Base-by-base conservation (phyloP, 2,797 vertebrate genomes). In the Australoheros facetus region DNA sequence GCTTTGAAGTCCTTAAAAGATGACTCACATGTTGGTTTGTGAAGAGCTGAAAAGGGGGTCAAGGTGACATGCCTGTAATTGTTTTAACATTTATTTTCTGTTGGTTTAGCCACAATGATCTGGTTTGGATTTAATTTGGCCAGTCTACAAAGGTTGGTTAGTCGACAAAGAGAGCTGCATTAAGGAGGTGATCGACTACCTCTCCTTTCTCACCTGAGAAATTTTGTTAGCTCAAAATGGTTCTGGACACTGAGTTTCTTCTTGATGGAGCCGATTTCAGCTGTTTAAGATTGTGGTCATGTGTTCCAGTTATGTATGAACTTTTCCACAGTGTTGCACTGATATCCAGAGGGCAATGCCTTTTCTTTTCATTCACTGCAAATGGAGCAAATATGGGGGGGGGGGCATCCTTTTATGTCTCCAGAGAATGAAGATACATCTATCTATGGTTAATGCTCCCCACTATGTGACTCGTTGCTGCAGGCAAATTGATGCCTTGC, bases 401-500 rank as follows among this genome's bases (percentile, higher is more conserved):
- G 34, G 34, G 8, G 8, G 1, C 34, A 37, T 37, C 2, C 34
- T 3, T 37, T 37, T 10, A 69, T n/a, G 42, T 8, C 10, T 48
- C 16, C 42, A 6, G 10, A 51, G 64, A 69, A 51, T 51, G 17
- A 48, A 51, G 26, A 30, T 30, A 51, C 51, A 42, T 13, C 26
- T 69, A 3, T 69, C 5, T 53, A 16, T 42, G 72, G 56, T 56
- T 78, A 57, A 79, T 74, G 75, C 7, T 56, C n/a, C 19, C 1
- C 17, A 55, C 26, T 14, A 26, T 66, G 32, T 59, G 71, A 71
- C n/a, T 28, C n/a, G 32, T 78, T 59, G 28, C 54, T 60, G 9
- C 21, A 55, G 75, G 42, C 80, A 87, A 89, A 90, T 84, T 75
- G 76, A 62, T 81, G 83, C 83, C 81, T 78, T 69, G 59, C 87